phyloP scores from a whole-genome alignment of 2,113 vertebrate species.

The Atlantisia rogersi region DNA sequence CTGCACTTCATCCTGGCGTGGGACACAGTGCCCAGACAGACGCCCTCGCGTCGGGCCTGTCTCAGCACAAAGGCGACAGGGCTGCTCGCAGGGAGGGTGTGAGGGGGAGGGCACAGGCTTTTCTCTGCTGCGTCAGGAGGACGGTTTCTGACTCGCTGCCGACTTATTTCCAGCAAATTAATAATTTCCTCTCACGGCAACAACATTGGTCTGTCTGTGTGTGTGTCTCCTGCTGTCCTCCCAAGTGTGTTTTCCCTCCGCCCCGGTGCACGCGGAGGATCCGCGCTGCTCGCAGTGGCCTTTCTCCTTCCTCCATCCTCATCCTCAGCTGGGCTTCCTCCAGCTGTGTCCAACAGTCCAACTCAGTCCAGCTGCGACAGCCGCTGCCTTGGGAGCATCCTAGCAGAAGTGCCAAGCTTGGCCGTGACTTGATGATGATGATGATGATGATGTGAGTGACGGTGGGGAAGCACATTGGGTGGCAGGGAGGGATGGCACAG shows the following conservation, averaged over 20 bases:
- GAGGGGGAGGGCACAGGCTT: neutral
- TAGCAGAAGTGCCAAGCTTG: neutral
- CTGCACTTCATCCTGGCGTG: neutral
- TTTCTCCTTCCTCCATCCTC: neutral
- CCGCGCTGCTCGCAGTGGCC: fast-evolving
- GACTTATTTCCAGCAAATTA: conserved; percentile 43
- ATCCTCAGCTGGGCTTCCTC: neutral
- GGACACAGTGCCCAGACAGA: neutral
- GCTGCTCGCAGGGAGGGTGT: neutral
- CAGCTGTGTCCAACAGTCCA: conserved; percentile 1
- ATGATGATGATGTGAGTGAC: neutral
- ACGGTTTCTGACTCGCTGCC: neutral
- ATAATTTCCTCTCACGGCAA: conserved; percentile 49
- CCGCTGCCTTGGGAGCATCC: neutral
- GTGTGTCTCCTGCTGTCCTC: neutral
- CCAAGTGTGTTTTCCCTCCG: neutral
- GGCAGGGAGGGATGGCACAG: neutral
- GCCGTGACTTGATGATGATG: neutral
- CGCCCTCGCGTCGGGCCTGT: neutral
- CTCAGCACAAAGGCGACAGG: neutral
- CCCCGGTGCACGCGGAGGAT: fast-evolving
- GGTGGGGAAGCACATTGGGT: neutral
- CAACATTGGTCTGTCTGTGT: neutral
- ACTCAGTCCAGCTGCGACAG: neutral
- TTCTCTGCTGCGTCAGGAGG: neutral